Percentiles rank a stretch among this genome's conserved stretches.
These are phyloP conservation scores for Falco peregrinus DNA, from an alignment of 2,797 vertebrate genomes.

Conservation along the genomic window DNA sequence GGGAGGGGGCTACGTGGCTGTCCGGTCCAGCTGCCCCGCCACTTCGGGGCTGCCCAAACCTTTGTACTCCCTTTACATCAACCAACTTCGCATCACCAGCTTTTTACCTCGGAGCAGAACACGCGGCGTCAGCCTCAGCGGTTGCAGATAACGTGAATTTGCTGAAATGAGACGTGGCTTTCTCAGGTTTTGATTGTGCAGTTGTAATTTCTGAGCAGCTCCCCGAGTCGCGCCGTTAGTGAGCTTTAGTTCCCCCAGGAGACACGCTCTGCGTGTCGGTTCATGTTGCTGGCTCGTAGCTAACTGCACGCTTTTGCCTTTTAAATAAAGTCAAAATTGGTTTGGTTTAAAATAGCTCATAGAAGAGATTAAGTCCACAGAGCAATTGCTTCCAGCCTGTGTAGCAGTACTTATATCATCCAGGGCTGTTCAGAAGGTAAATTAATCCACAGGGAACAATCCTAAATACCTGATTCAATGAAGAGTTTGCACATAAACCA, in stretches of 20 bases:
- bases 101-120: too few relatives aligned
- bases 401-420: background rate
- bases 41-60: background rate
- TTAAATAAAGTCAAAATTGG: background rate
- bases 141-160: background rate
- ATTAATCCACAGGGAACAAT: constrained; percentile 37
- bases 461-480: constrained; percentile 8
- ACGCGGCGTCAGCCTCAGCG: fast-evolving
- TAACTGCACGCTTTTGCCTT: background rate
- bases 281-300: background rate
- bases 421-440: background rate
- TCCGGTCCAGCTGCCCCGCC: background rate
- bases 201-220: background rate
- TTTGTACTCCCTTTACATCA: background rate
- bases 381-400: background rate
- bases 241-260: too few relatives aligned
- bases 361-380: background rate
- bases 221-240: background rate
- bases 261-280: fast-evolving
- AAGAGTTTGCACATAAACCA: constrained; percentile 4
- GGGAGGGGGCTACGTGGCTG: background rate
- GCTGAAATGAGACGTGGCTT: background rate
- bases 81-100: fast-evolving
- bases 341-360: background rate
- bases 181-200: background rate